Percentiles rank a stretch among this genome's conserved stretches.
phyloP scores from a whole-genome alignment of 2,113 vertebrate genomes.

The Tragelaphus strepsiceros region DNA sequence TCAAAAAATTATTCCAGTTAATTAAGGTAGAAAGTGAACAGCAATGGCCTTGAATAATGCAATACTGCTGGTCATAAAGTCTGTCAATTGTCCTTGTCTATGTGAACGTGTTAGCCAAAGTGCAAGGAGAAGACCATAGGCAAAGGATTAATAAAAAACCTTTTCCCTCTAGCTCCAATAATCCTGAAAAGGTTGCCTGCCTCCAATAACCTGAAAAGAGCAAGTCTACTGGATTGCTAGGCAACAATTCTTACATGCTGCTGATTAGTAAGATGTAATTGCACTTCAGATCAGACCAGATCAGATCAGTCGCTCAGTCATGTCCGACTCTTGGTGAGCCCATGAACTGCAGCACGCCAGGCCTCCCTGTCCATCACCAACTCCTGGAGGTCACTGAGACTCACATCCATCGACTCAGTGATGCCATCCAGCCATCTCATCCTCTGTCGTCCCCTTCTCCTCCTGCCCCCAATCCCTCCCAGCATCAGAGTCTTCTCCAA shows the following conservation, averaged over 20 bases:
- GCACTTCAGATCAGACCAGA: background rate
- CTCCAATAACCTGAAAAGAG: background rate
- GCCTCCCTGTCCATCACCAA: too few species aligned
- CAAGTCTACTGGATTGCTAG: background rate
- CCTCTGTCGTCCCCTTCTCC: too few species aligned
- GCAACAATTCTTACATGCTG: background rate
- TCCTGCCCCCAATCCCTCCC: too few species aligned
- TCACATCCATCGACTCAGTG: too few species aligned
- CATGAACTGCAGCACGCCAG: too few species aligned
- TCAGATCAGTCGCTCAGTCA: too few species aligned
- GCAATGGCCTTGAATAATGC: background rate
- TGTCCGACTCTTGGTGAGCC: too few species aligned
- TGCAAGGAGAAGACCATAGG: background rate
- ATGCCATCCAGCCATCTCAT: too few species aligned
- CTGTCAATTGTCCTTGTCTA: background rate
- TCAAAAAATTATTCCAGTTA: background rate
- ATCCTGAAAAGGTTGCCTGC: too few species aligned
- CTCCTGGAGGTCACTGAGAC: too few species aligned
- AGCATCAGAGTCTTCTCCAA: too few species aligned
- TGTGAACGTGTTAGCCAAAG: background rate
- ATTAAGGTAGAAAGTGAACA: background rate
- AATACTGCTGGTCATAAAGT: background rate
- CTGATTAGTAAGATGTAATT: background rate
- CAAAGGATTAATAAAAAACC: background rate
- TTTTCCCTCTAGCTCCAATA: background rate